Conservation (phyloP, 2,113 vertebrate species). For the Takifugu flavidus region DNA sequence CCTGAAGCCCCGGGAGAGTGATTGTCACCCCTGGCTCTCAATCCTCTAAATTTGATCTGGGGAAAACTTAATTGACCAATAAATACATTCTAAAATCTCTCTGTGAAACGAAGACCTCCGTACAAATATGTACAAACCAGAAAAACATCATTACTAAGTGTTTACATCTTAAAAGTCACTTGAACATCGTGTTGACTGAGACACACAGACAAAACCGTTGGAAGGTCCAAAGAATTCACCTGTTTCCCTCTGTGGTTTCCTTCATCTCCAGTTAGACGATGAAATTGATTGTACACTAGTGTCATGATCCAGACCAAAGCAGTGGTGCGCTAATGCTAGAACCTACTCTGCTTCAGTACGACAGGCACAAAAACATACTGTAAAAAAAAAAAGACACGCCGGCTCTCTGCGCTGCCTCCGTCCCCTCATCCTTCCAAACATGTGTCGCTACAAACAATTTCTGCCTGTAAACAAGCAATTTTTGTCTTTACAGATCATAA, state of each 20-base stretch:
- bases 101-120: conserved; percentile 38
- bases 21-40: conserved; percentile 42
- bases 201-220: conserved; percentile 29
- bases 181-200: conserved; percentile 42
- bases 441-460: conserved; percentile 32
- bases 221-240: conserved; percentile 7
- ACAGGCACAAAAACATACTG: conserved; percentile 53
- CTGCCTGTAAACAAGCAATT: conserved; percentile 72
- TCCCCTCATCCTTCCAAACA: conserved; percentile 15
- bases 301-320: conserved; percentile 45
- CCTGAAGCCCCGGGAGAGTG: conserved; percentile 28
- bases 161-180: conserved; percentile 58
- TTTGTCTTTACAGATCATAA: conserved; percentile 68
- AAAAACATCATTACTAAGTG: conserved; percentile 45
- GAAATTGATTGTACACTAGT: conserved; percentile 61
- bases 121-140: conserved; percentile 64
- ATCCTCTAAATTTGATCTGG: conserved; percentile 36
- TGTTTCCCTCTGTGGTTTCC: background rate
- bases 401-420: conserved; percentile 33
- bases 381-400: conserved; percentile 52
- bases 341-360: conserved; percentile 40
- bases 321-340: conserved; percentile 34
- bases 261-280: background rate
- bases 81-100: conserved; percentile 75
- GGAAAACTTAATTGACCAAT: conserved; percentile 62